Base-by-base conservation (phyloP, 2,888 invertebrate species). In the Teinopalpus imperialis region DNA sequence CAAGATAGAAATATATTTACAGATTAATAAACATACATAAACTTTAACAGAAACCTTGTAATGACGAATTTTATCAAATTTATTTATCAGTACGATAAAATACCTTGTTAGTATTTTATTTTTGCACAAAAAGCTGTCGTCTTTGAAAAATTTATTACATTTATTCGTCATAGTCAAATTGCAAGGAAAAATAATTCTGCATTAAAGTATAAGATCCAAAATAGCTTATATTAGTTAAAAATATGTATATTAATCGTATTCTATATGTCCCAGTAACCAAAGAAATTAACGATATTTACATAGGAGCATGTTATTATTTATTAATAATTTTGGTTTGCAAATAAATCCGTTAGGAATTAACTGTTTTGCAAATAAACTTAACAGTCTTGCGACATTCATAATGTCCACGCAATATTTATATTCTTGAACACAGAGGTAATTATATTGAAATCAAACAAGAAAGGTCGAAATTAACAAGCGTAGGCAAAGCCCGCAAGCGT, bases 371-470 rank as follows among this genome's bases (percentile, higher is more conserved):
- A n/a, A n/a, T n/a, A n/a, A n/a, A n/a, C n/a, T n/a, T n/a, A n/a
- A n/a, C n/a, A n/a, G 16, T 16, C 2, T 26, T 26, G 14, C 39
- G 44, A 48, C 43, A 46, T 49, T 49, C 42, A 34, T 37, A 35
- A 35, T 18, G 6, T 16, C 21, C 45, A 34, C 48, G 48, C 49
- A 51, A 54, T 47, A 47, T 48, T 52, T 48, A 40, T 50, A 44
- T 51, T 46, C 40, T 48, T 44, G 23, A 36, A 48, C 32, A 34
- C 30, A 47, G 49, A 44, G 47, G 49, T 43, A 46, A 52, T 51
- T 51, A 37, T 42, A 54, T 50, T 51, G 52, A 51, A 59, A 56
- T 52, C 44, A 20, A 27, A 46, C 51, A 52, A 48, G 46, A 51
- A 54, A 51, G 53, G 52, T 52, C 48, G 43, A 35, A 34, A 49